Evolutionary conservation across 2,797 vertebrate species (phyloP).

Genomic region (Meda fulgida): DNA sequence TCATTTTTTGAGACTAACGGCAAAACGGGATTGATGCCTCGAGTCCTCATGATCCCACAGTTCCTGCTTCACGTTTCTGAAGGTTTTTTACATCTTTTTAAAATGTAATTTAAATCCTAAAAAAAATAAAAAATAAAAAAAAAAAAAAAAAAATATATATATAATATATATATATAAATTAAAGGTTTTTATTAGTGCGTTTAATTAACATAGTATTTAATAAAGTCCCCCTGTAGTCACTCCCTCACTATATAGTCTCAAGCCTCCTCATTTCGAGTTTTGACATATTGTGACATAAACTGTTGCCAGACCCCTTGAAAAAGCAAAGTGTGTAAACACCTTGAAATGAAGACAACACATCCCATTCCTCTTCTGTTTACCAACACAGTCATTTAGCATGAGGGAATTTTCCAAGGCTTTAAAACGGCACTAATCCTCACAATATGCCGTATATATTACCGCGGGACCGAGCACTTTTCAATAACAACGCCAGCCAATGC

Average conservation of each 20-base stretch:
- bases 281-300: background rate
- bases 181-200: background rate
- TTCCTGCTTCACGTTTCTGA: background rate
- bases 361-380: constrained; percentile 22
- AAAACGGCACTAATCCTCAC: constrained; percentile 8
- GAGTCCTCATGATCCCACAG: background rate
- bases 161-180: too few relatives aligned
- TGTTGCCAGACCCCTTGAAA: background rate
- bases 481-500: background rate
- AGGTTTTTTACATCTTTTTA: background rate
- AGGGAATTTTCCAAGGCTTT: constrained; percentile 25
- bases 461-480: background rate
- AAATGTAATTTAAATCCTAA: too few relatives aligned
- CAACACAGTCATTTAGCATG: background rate
- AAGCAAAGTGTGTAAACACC: constrained; percentile 20
- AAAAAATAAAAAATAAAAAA: too few relatives aligned
- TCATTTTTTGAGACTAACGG: background rate
- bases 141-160: too few relatives aligned
- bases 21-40: background rate
- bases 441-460: background rate
- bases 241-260: too few relatives aligned
- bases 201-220: too few relatives aligned
- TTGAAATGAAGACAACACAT: constrained; percentile 12
- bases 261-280: background rate
- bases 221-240: too few relatives aligned